Evolutionary conservation across 1,140 invertebrate species (phyloP).

Genomic region (Tribolium madens): DNA sequence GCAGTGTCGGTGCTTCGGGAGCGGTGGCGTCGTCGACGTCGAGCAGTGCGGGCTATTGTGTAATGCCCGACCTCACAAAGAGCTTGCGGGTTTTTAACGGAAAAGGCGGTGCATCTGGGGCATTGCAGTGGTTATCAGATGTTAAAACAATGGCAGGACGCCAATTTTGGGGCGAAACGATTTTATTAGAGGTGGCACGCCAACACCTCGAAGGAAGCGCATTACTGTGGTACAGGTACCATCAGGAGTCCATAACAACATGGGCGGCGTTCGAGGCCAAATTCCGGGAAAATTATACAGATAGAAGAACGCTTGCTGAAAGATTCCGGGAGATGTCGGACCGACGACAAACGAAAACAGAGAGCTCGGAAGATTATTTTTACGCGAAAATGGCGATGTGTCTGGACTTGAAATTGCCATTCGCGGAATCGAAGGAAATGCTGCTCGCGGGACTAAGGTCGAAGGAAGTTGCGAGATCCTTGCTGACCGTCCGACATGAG

Average conservation of each 20-base stretch:
- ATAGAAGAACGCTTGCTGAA: not conserved
- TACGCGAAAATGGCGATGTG: not conserved
- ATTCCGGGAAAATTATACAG: not conserved
- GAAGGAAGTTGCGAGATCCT: not conserved
- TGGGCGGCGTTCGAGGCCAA: no score
- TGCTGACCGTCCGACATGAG: not conserved
- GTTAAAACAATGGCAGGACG: not conserved
- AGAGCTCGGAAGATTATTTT: not conserved
- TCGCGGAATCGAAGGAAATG: not conserved
- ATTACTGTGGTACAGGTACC: not conserved
- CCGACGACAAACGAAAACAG: not conserved
- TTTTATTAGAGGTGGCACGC: not conserved
- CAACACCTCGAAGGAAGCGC: not conserved
- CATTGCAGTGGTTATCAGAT: not conserved
- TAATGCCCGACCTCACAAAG: not conserved
- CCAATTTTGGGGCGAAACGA: not conserved
- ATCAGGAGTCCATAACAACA: not conserved
- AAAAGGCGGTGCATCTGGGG: not conserved
- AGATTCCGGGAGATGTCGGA: not conserved
- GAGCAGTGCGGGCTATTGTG: not conserved
- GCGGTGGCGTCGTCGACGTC: no score
- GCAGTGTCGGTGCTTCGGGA: no score
- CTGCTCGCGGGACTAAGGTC: not conserved
- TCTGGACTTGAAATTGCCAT: not conserved
- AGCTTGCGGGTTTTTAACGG: not conserved